phyloP scores from a whole-genome alignment of 2,888 invertebrate genomes.

The Epistrophe grossulariae region DNA sequence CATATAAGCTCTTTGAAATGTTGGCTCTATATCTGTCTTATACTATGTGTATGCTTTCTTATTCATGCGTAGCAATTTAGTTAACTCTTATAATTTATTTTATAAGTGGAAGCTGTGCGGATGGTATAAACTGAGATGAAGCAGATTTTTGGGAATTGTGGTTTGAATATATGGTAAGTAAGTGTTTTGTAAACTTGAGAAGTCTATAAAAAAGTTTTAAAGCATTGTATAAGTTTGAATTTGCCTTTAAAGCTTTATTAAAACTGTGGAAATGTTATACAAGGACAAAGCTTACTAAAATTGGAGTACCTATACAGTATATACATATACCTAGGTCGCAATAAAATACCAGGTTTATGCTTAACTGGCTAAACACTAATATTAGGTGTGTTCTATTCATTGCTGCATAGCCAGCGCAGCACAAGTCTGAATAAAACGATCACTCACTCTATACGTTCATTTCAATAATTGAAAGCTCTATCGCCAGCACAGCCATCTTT shows the following conservation, averaged over 20 bases:
- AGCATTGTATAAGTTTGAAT: not conserved
- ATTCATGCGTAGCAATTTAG: conserved; percentile 23
- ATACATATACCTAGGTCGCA: no score
- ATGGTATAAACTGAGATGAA: conserved; percentile 35
- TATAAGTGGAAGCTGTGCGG: conserved; percentile 30
- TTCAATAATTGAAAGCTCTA: no score
- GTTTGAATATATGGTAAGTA: conserved; percentile 34
- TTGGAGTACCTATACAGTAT: no score
- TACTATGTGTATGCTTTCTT: not conserved
- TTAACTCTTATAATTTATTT: not conserved
- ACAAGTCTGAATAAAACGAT: no score
- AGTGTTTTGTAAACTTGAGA: not conserved
- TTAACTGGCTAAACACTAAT: no score
- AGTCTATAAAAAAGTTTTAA: not conserved
- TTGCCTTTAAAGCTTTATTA: not conserved
- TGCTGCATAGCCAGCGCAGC: no score
- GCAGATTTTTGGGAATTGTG: not conserved
- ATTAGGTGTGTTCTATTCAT: no score
- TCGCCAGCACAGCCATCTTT: no score
- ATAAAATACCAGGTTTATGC: no score
- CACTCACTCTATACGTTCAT: no score
- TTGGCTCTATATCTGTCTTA: not conserved
- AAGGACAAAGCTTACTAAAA: no score
- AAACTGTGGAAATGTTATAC: not conserved
- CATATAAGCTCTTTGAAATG: not conserved